Conservation (phyloP, 1,140 invertebrate species). For the Lepeophtheirus salmonis region DNA sequence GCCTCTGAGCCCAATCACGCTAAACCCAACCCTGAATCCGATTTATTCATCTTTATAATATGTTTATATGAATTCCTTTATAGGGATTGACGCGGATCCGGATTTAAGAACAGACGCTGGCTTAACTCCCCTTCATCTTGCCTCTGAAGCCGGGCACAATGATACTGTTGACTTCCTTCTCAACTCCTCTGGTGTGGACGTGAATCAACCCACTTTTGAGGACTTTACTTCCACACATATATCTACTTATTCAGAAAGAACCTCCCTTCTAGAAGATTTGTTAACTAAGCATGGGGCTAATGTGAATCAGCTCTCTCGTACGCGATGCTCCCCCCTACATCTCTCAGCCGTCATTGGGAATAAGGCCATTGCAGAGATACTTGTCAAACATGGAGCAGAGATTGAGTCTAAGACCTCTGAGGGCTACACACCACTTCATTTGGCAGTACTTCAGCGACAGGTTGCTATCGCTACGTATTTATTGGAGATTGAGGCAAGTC, state of each 20-base stretch:
- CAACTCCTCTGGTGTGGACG: background rate
- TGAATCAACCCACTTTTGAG: background rate
- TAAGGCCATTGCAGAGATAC: background rate
- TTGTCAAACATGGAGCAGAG: background rate
- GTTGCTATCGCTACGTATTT: background rate
- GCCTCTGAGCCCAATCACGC: no score
- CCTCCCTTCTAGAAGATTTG: background rate
- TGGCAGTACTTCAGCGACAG: background rate
- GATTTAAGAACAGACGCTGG: background rate
- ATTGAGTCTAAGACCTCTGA: background rate
- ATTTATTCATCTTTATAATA: no score
- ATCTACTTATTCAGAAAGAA: background rate
- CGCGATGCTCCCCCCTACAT: background rate
- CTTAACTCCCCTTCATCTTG: background rate
- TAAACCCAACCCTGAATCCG: no score
- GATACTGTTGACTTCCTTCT: background rate
- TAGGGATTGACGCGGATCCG: background rate
- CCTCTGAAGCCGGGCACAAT: background rate
- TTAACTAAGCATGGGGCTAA: background rate
- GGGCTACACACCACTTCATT: background rate
- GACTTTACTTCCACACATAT: background rate
- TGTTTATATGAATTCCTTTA: background rate
- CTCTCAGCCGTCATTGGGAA: background rate
- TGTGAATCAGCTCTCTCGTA: background rate
- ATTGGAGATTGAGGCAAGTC: background rate